Evolutionary conservation across 2,888 invertebrate species (phyloP).

Genomic region (Dryococelus australis): DNA sequence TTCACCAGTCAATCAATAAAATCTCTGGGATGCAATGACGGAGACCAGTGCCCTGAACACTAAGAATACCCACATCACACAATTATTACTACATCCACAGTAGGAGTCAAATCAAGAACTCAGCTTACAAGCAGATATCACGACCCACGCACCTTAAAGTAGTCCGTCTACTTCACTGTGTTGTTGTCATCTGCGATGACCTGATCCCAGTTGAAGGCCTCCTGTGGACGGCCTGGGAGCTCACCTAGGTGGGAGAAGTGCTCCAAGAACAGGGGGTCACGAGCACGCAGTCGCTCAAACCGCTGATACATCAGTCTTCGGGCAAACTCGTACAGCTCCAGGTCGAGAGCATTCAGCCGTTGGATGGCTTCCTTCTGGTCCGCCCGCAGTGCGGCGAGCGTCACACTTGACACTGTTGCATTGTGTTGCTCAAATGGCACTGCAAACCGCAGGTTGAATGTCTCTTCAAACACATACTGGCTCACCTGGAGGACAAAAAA

Average conservation of each 20-base stretch:
- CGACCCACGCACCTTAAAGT: background rate
- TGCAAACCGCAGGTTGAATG: conserved; percentile 88
- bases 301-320: conserved; percentile 81
- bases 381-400: conserved; percentile 77
- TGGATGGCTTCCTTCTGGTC: conserved; percentile 79
- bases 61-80: too few relatives aligned
- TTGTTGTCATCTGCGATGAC: conserved; percentile 42
- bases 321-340: conserved; percentile 93
- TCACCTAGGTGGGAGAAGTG: conserved; percentile 87
- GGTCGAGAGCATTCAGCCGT: conserved; percentile 85
- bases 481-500: conserved; percentile 66
- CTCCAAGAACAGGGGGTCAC: conserved; percentile 82
- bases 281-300: conserved; percentile 80
- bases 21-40: too few relatives aligned
- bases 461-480: conserved; percentile 94
- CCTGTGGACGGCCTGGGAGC: conserved; percentile 74
- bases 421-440: conserved; percentile 93
- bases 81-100: too few relatives aligned
- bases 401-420: conserved; percentile 84
- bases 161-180: background rate
- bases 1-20: too few relatives aligned
- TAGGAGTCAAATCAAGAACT: too few relatives aligned
- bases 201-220: conserved; percentile 81
- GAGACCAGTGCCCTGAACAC: too few relatives aligned
- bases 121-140: background rate